phyloP scores from a whole-genome alignment of 2,113 vertebrate genomes.

The Nanorana parkeri region DNA sequence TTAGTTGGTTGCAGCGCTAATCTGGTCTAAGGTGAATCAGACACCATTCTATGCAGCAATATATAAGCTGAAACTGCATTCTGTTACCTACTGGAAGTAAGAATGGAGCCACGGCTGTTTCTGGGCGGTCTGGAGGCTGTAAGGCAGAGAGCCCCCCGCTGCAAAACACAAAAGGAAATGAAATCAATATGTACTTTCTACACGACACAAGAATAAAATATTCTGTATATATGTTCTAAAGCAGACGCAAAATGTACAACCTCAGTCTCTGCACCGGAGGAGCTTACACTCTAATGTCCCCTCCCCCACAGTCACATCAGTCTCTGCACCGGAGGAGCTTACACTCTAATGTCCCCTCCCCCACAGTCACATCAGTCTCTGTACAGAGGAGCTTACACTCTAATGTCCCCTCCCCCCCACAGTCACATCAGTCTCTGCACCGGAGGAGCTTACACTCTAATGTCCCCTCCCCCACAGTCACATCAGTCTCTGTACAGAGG shows the following conservation, averaged over 20 bases:
- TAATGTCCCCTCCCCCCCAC: too few relatives aligned
- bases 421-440: too few relatives aligned
- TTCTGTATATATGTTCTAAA: neutral
- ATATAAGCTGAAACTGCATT: neutral
- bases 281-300: neutral
- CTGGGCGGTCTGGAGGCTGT: slow-evolving; percentile 93
- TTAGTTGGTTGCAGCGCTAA: too few relatives aligned
- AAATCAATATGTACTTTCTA: neutral
- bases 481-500: too few relatives aligned
- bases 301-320: neutral
- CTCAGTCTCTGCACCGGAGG: neutral
- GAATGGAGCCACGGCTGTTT: slow-evolving; percentile 94
- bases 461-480: too few relatives aligned
- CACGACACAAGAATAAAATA: neutral
- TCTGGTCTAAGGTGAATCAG: too few relatives aligned
- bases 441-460: too few relatives aligned
- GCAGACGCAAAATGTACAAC: neutral
- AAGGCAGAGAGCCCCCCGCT: slow-evolving; percentile 96
- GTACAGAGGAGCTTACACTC: too few relatives aligned
- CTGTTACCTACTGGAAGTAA: slow-evolving; percentile 92
- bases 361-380: too few relatives aligned
- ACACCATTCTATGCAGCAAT: too few relatives aligned
- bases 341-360: too few relatives aligned
- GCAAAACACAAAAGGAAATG: slow-evolving; percentile 50
- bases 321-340: too few relatives aligned